Evolutionary conservation across 2,888 invertebrate species (phyloP), one percentile per base, ranked within the genome.

Genomic region (Tipula lateralis): DNA sequence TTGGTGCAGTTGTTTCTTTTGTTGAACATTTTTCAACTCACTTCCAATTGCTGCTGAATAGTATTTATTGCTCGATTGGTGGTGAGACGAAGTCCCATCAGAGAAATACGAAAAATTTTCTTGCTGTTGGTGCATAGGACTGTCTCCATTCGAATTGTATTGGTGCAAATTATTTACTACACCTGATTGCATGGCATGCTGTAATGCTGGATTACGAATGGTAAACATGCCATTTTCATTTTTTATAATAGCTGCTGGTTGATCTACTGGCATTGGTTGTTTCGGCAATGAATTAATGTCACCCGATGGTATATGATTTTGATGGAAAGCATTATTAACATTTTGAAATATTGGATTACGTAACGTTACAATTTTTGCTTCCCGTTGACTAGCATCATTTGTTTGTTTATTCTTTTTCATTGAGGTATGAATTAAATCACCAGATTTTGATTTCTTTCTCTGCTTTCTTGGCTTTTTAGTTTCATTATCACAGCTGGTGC

Each of bases 151-250:
- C 83, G 89, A 88, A 85, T 89, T 89, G 84, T 88, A 88, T 85
- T 89, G 89, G 85, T 89, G 89, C 9, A 88, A 88, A 86, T 89
- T 90, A 13, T 88, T 89, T 39, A 88, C 88, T 85, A 89, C 87
- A 7, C 89, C 87, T 84, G 89, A 86, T 1, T 89, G 89, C 86
- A 89, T 89, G 7, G 90, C 90, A 0, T 90, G 89, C 86, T 90
- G 90, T 84, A 90, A 85, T 9, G 90, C 90, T 0, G 96, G 96
- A 89, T 95, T 96, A 12, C 96, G 91, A 84, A 96, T 96, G 0
- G 96, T 96, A 85, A 95, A 96, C 95, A 96, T 96, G 9, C 95
- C 95, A 87, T 94, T 93, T 86, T 93, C 94, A 86, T 93, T 93
- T 87, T 93, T 94, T 87, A 94, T 93, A 86, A 94, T 94, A 2